Percentiles rank a stretch among this genome's conserved stretches.
Conservation (phyloP, 2,888 invertebrate genomes). For the Sipha maydis region DNA sequence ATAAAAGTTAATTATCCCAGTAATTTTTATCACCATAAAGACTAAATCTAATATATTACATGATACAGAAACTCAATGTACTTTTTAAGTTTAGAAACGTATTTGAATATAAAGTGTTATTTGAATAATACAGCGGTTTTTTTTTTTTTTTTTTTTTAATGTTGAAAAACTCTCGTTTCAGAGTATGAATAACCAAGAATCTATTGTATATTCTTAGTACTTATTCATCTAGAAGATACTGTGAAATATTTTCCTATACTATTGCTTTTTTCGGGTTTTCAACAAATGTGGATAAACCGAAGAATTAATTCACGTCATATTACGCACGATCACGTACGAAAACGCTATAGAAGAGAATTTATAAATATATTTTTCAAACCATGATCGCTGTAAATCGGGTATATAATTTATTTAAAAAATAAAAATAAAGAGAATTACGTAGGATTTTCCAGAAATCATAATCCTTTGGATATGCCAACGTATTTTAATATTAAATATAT, state of each 20-base stretch:
- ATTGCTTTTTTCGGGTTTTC: not conserved
- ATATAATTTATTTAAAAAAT: conserved; percentile 16
- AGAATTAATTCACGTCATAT: conserved; percentile 13
- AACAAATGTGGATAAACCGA: conserved; percentile 1
- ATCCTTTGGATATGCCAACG: not conserved
- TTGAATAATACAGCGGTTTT: not conserved
- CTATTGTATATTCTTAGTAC: not conserved
- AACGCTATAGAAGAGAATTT: not conserved
- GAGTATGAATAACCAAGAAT: not conserved
- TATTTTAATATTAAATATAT: not conserved
- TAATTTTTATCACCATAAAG: not conserved
- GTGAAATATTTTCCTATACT: not conserved
- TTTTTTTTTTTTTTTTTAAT: not conserved
- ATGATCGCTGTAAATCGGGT: not conserved
- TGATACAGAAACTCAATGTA: not conserved
- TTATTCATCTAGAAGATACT: not conserved
- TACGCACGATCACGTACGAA: not conserved
- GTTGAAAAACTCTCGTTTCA: not conserved
- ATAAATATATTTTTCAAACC: conserved; percentile 15
- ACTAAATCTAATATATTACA: not conserved
- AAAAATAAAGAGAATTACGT: not conserved
- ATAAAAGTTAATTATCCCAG: not conserved
- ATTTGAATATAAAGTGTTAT: not conserved
- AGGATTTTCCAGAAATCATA: not conserved
- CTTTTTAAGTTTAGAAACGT: not conserved